These are phyloP conservation scores for Ctenopoma kingsleyae DNA, from an alignment of 2,797 vertebrate genomes.

Conservation along the genomic window DNA sequence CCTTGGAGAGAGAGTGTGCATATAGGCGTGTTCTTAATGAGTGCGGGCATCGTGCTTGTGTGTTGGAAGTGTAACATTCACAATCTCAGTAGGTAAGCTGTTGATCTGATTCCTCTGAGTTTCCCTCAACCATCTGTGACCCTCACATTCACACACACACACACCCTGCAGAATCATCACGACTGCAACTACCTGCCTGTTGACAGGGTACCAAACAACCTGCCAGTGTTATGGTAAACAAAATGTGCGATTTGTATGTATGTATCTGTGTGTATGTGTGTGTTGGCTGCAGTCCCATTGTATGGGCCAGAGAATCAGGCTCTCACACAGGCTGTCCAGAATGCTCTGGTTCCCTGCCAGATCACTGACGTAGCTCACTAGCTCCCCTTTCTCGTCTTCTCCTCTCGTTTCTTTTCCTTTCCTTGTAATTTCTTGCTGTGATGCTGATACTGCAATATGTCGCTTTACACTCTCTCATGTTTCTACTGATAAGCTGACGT, in stretches of 20 bases:
- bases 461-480: not conserved
- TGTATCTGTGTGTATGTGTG: constrained; percentile 18
- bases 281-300: constrained; percentile 43
- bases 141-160: constrained; percentile 5
- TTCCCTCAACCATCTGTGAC: constrained; percentile 82
- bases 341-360: constrained; percentile 52
- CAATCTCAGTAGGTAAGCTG: constrained; percentile 76
- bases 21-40: constrained; percentile 5
- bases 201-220: constrained; percentile 28
- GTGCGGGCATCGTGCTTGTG: constrained; percentile 16
- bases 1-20: not conserved
- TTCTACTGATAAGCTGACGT: not conserved
- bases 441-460: not conserved
- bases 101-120: constrained; percentile 73
- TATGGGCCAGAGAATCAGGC: constrained; percentile 46
- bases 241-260: constrained; percentile 32
- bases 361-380: constrained; percentile 47
- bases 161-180: constrained; percentile 40
- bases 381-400: constrained; percentile 29
- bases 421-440: not conserved
- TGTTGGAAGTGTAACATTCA: constrained; percentile 67
- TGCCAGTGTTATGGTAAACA: constrained; percentile 49
- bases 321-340: constrained; percentile 52
- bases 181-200: constrained; percentile 51
- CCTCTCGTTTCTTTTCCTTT: not conserved